Evolutionary conservation across 2,888 invertebrate genomes (phyloP), one percentile per base, ranked within the genome.

Genomic region (Heteromurus nitidus): DNA sequence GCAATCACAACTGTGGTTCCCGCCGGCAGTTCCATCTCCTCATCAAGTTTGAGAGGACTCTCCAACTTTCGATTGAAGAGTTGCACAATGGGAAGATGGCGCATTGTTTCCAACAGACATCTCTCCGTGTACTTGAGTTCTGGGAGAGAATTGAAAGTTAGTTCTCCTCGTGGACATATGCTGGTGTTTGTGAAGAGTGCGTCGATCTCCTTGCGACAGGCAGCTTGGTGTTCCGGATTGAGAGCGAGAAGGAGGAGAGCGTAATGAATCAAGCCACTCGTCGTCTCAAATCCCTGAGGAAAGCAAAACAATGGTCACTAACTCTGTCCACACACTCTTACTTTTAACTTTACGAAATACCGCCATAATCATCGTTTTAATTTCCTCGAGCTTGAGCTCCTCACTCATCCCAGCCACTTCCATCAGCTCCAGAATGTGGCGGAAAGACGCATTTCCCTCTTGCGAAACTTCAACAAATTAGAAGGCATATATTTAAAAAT

Each of bases 1-100:
- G 24, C 24, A 11, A 79, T 11, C 9, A 65, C 18, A 42, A 62
- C 62, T 1, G 70, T 79, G 0, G 64, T 79, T 22, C 62, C 70
- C 18, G 11, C 42, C 7, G 79, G 79, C 20, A 79, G 55, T 5
- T 50, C 30, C 16, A 64, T 11, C 1, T 62, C 42, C 16, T 82
- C 79, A 36, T 88, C 89, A 20, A 79, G 47, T 28, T 42, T 16
- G 7, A 79, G 42, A 5, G 69, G 69, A 3, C 28, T n/a, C 30
- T 36, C 2, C 2, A 79, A n/a, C 20, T 70, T 79, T 26, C 79
- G 18, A 7, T 42, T 70, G 0, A 36, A 31, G 5, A 70, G 2
- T 22, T 53, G 42, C 2, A 28, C 70, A n/a, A 79, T 64, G 0
- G 79, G 79, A 65, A 64, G 70, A 9, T 70, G 5, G 2, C 79